A percentile compares a stretch with the other conserved stretches of the same genome.
Conservation (phyloP, 2,113 vertebrate species). For the Callaeas wilsoni region DNA sequence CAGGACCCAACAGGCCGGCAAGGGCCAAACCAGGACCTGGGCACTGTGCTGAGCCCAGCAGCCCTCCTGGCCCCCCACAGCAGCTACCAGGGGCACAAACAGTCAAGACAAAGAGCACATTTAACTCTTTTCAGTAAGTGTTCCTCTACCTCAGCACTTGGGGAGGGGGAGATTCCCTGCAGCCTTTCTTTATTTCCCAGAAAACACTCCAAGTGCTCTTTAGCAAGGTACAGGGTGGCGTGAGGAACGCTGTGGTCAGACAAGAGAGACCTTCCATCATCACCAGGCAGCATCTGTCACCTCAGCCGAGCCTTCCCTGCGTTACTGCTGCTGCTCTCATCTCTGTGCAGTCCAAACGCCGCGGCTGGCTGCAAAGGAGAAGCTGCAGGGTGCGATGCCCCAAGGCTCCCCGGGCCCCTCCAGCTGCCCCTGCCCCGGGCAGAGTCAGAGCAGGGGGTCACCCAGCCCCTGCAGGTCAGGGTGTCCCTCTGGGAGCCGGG, state of each 20-base stretch:
- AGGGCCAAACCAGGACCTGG: background rate
- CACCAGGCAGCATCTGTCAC: background rate
- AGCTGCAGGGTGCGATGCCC: background rate
- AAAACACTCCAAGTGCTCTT: background rate
- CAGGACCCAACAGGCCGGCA: background rate
- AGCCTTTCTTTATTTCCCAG: background rate
- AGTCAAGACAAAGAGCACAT: background rate
- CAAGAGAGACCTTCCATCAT: background rate
- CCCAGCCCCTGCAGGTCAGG: background rate
- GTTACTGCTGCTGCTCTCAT: accelerated
- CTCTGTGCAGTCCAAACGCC: accelerated
- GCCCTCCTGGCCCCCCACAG: background rate
- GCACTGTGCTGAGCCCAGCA: background rate
- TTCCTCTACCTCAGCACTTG: background rate
- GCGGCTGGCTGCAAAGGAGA: background rate
- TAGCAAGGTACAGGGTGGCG: background rate
- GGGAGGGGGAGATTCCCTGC: background rate
- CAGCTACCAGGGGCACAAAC: background rate
- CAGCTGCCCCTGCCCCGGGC: background rate
- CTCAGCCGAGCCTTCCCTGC: background rate
- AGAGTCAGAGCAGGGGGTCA: background rate
- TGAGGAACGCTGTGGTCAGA: background rate
- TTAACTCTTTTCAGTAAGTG: accelerated
- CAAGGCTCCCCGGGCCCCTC: background rate
- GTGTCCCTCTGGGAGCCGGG: background rate